These are phyloP conservation scores for Rhamnusium bicolor DNA, from an alignment of 2,888 invertebrate genomes.

Conservation along the genomic window DNA sequence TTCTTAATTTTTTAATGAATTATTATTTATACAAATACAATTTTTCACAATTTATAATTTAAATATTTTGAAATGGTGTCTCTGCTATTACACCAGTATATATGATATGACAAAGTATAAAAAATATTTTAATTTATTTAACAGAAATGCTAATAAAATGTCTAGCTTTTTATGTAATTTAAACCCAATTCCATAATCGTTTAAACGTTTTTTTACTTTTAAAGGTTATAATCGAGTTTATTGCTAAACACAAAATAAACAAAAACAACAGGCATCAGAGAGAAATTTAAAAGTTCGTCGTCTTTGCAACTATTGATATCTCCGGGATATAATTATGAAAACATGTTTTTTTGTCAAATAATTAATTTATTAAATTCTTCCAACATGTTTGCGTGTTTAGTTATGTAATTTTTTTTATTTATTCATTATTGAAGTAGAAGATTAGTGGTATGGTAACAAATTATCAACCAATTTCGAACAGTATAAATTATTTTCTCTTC, in stretches of 20 bases:
- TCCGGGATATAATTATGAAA: slow-evolving; percentile 1
- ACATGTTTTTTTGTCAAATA: background rate
- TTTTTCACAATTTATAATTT: too few relatives aligned
- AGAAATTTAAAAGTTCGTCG: slow-evolving; percentile 2
- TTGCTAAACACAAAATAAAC: background rate
- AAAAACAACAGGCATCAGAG: background rate
- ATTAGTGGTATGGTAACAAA: background rate
- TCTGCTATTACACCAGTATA: too few relatives aligned
- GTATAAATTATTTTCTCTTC: background rate
- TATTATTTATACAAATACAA: too few relatives aligned
- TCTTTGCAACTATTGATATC: slow-evolving; percentile 1
- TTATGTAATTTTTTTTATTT: background rate
- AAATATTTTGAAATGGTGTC: too few relatives aligned
- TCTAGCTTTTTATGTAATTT: background rate
- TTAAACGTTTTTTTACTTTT: background rate
- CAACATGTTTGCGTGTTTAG: background rate
- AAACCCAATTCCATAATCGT: background rate
- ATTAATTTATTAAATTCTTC: background rate
- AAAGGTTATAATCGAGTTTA: background rate
- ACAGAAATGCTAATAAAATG: too few relatives aligned
- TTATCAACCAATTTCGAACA: background rate
- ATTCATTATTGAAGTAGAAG: background rate
- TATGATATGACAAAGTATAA: too few relatives aligned
- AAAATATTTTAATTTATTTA: too few relatives aligned
- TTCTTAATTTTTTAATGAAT: too few relatives aligned